Conservation (phyloP, 2,113 vertebrate genomes). For the Synodontis membranacea region DNA sequence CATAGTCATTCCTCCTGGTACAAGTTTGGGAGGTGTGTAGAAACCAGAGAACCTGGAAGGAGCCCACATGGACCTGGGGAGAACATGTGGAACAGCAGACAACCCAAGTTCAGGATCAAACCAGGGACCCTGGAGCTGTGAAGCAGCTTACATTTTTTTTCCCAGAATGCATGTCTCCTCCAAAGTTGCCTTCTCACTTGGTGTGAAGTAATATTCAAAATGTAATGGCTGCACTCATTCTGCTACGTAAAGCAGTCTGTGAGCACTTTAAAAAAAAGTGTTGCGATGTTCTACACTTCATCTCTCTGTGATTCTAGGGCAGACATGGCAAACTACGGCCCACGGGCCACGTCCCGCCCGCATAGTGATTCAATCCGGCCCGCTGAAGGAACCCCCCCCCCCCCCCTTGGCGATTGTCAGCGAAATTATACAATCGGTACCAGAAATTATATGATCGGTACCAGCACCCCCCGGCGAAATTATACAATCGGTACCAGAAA, state of each 20-base stretch:
- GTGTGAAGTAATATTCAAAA: neutral
- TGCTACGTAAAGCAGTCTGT: neutral
- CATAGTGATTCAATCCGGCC: too few species aligned
- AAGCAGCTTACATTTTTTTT: neutral
- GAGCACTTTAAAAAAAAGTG: neutral
- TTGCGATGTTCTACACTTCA: neutral
- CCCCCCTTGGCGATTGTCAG: too few species aligned
- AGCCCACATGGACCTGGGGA: neutral
- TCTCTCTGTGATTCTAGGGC: neutral
- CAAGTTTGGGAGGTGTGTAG: neutral
- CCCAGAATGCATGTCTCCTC: neutral
- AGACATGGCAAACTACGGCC: too few species aligned
- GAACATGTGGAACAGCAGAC: neutral
- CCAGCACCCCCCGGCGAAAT: too few species aligned
- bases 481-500: too few species aligned
- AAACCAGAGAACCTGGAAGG: neutral
- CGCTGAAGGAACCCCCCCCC: too few species aligned
- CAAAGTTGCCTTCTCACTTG: neutral
- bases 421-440: too few species aligned
- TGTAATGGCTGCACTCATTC: neutral
- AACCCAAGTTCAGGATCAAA: neutral
- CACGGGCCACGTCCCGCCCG: too few species aligned
- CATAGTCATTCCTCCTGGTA: neutral
- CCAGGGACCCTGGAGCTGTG: neutral
- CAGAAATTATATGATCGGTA: too few species aligned